Conservation (phyloP, 2,113 vertebrate species). For the Petromus typicus region DNA sequence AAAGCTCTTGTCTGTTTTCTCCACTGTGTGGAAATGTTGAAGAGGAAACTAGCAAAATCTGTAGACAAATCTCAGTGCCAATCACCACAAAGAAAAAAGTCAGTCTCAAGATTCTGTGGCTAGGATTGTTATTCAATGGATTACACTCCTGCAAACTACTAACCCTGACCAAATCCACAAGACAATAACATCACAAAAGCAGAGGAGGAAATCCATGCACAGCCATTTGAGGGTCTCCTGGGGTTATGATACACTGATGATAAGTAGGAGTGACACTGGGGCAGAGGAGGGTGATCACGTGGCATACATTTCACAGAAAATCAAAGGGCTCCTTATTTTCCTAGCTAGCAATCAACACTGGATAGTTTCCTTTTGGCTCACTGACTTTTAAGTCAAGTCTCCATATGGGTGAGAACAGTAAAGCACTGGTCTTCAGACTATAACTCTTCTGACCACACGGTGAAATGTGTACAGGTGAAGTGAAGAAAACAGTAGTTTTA, state of each 20-base stretch:
- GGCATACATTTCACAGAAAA: conserved; percentile 75
- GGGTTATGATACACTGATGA: conserved; percentile 86
- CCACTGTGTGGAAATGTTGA: conserved; percentile 33
- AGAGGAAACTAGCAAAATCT: conserved; percentile 63
- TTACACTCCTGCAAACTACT: conserved; percentile 83
- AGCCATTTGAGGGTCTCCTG: conserved; percentile 82
- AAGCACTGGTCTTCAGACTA: conserved; percentile 82
- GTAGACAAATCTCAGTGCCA: conserved; percentile 60
- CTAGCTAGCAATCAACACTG: conserved; percentile 58
- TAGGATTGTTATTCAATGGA: conserved; percentile 75
- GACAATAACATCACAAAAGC: conserved; percentile 84
- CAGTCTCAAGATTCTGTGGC: conserved; percentile 80
- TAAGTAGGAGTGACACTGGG: conserved; percentile 65
- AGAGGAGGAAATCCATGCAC: conserved; percentile 86
- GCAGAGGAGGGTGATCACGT: conserved; percentile 61
- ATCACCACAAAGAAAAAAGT: conserved; percentile 70
- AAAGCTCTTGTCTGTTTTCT: conserved; percentile 29
- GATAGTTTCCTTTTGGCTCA: conserved; percentile 66
- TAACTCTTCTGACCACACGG: conserved; percentile 78
- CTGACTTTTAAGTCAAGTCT: conserved; percentile 77
- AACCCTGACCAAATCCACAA: conserved; percentile 82
- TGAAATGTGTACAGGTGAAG: conserved; percentile 59
- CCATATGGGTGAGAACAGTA: conserved; percentile 66
- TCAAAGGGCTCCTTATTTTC: conserved; percentile 67
- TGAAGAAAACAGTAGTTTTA: conserved; percentile 83